These are phyloP conservation scores for Adrianichthys oophorus DNA, from an alignment of 2,797 vertebrate species.

Conservation along the genomic window DNA sequence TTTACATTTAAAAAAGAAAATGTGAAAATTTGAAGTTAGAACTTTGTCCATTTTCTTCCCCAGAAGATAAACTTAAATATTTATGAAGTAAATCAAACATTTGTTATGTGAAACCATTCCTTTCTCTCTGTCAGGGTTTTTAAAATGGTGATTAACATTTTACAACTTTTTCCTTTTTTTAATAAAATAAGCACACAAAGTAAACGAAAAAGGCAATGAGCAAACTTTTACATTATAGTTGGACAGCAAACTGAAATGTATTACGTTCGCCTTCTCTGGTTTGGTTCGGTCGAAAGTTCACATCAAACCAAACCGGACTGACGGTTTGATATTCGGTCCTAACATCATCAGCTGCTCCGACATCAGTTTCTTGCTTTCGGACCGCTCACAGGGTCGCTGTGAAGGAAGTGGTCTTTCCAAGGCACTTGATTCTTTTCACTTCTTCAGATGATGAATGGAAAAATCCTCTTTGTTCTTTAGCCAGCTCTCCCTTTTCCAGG, in stretches of 20 bases:
- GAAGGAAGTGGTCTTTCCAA: constrained; percentile 68
- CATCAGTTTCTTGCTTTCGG: constrained; percentile 39
- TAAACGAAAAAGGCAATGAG: constrained; percentile 31
- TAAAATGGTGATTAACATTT: constrained; percentile 33
- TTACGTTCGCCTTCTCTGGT: constrained; percentile 44
- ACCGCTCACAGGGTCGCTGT: constrained; percentile 43
- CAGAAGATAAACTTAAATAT: constrained; percentile 50
- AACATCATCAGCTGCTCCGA: constrained; percentile 44
- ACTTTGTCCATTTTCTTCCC: constrained; percentile 34
- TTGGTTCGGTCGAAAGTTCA: constrained; percentile 46
- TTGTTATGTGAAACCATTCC: constrained; percentile 49
- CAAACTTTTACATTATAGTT: constrained; percentile 33
- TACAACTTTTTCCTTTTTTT: constrained; percentile 45
- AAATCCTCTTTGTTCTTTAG: constrained; percentile 40
- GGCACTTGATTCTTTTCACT: constrained; percentile 77
- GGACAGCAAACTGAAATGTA: constrained; percentile 37
- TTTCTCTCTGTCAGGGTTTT: constrained; percentile 59
- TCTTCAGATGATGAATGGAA: constrained; percentile 50
- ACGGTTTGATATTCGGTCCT: constrained; percentile 39
- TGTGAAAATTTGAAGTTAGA: constrained; percentile 1
- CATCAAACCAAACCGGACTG: constrained; percentile 42
- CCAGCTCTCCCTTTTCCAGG: constrained; percentile 54
- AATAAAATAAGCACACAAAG: constrained; percentile 59
- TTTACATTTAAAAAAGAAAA: constrained; percentile 21
- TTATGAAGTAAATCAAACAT: constrained; percentile 39